These are phyloP conservation scores for Chymomyza procnemis DNA, from an alignment of 2,888 invertebrate species.

Conservation along the genomic window DNA sequence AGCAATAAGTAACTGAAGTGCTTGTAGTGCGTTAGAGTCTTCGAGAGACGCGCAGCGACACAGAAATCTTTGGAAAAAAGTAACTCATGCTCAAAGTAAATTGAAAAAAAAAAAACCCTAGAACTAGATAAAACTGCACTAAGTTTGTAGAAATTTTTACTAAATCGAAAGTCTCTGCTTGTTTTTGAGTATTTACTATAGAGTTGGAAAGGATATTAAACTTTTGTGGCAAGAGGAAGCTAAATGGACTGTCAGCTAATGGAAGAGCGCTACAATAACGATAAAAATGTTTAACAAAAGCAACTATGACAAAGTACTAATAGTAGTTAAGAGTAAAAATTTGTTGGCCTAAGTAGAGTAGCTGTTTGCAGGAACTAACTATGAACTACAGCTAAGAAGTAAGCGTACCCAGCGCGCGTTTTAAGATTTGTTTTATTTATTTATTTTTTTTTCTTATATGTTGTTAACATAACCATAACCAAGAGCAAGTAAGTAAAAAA, in stretches of 20 bases:
- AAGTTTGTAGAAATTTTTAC: too few species aligned
- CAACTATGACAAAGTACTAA: not conserved
- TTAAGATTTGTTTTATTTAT: slow-evolving; percentile 7
- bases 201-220: slow-evolving; percentile 7
- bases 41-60: too few species aligned
- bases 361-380: slow-evolving; percentile 3
- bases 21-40: too few species aligned
- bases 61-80: too few species aligned
- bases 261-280: slow-evolving; percentile 35
- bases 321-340: not conserved
- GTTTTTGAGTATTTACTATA: slow-evolving; percentile 18
- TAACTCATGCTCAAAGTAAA: too few species aligned
- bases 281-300: slow-evolving; percentile 25
- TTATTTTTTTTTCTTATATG: slow-evolving; percentile 8
- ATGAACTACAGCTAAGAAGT: slow-evolving; percentile 23
- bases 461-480: slow-evolving; percentile 58
- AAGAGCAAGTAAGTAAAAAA: slow-evolving; percentile 35
- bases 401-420: not conserved
- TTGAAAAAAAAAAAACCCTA: too few species aligned
- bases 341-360: slow-evolving; percentile 3
- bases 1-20: too few species aligned
- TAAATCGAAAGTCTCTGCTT: slow-evolving; percentile 8
- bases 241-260: slow-evolving; percentile 18
- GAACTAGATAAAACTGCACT: too few species aligned
- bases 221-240: slow-evolving; percentile 15